A percentile compares a stretch with the other conserved stretches of the same genome.
Evolutionary conservation across 2,888 invertebrate genomes (phyloP).

Genomic region (Aphidoletes aphidimyza): DNA sequence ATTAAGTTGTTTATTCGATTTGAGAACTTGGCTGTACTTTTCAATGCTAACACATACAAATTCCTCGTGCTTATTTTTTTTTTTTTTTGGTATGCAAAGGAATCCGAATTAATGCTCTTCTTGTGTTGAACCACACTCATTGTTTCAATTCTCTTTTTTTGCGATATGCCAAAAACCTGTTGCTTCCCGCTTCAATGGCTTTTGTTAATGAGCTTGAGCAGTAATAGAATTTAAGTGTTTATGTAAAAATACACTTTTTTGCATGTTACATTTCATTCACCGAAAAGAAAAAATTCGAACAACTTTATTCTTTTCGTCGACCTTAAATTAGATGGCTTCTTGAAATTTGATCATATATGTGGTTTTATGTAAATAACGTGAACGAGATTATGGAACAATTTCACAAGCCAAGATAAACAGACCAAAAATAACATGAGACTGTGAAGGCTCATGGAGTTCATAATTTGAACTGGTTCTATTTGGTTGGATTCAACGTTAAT

Average conservation of each 20-base stretch:
- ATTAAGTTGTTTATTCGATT: constrained; percentile 38
- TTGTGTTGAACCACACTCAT: background rate
- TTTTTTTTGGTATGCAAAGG: background rate
- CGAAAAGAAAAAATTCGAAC: background rate
- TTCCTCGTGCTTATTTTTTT: background rate
- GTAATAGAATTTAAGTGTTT: constrained; percentile 15
- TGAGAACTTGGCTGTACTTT: background rate
- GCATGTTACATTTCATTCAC: background rate
- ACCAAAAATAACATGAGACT: background rate
- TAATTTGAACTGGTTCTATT: no score
- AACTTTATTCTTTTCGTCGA: constrained; percentile 16
- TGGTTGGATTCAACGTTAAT: no score
- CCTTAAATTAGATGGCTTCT: constrained; percentile 51
- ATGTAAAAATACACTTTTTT: background rate
- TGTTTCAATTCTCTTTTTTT: background rate
- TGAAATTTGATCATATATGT: constrained; percentile 26
- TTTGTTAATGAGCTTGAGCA: constrained; percentile 10
- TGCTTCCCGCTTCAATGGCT: constrained; percentile 11
- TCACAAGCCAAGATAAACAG: background rate
- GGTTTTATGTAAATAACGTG: background rate
- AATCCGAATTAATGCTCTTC: background rate
- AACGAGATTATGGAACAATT: background rate
- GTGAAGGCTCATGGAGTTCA: no score
- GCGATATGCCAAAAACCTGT: background rate
- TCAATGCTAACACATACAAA: background rate